Evolutionary conservation across 2,888 invertebrate species (phyloP).

Genomic region (Nomada lathburiana): DNA sequence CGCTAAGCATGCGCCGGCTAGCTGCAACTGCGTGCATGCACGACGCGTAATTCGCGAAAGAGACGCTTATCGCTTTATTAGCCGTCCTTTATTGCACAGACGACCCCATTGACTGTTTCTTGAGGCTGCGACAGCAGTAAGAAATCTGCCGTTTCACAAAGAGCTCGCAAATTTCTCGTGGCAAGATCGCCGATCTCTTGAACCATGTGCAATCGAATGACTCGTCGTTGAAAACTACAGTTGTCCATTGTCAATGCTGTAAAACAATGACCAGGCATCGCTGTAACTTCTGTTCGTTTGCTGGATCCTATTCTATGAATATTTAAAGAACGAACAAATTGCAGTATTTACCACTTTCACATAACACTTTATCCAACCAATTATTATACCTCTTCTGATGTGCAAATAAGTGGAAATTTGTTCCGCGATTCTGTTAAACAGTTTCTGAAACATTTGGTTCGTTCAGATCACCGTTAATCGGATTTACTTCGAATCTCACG

Average conservation of each 20-base stretch:
- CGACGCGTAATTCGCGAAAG: constrained; percentile 59
- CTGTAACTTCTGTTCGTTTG: too few relatives aligned
- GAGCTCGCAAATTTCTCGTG: background rate
- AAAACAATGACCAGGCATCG: too few relatives aligned
- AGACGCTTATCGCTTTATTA: constrained; percentile 68
- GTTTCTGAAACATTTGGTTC: background rate
- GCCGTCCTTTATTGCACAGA: constrained; percentile 62
- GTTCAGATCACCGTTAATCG: background rate
- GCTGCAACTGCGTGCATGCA: constrained; percentile 50
- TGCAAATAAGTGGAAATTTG: background rate
- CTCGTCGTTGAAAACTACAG: background rate
- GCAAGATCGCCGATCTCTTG: background rate
- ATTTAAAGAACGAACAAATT: too few relatives aligned
- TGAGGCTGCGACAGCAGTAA: constrained; percentile 1
- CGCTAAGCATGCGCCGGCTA: constrained; percentile 48
- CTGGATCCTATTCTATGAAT: too few relatives aligned
- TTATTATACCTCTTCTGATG: background rate
- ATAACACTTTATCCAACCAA: too few relatives aligned
- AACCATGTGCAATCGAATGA: background rate
- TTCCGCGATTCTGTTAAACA: background rate
- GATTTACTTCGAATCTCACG: background rate
- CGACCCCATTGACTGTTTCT: constrained; percentile 51
- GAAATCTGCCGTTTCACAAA: constrained; percentile 5
- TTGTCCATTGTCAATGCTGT: too few relatives aligned
- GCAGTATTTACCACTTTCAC: too few relatives aligned